Percentiles rank a stretch among this genome's conserved stretches.
Conservation (phyloP, 2,113 vertebrate species). For the Rhagologus leucostigma region DNA sequence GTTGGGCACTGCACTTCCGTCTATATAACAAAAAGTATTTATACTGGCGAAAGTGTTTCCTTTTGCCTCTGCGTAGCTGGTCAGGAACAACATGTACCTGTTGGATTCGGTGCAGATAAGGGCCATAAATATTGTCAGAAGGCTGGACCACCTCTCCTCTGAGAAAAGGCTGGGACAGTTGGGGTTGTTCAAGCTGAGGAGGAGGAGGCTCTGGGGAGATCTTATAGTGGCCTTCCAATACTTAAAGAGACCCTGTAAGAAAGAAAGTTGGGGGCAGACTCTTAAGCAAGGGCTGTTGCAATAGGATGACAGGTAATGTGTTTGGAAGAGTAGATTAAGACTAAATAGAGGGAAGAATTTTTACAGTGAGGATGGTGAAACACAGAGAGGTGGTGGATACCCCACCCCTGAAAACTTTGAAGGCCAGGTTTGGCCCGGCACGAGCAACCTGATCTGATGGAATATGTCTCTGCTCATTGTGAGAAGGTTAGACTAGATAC, state of each 20-base stretch:
- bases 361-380: background rate
- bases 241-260: background rate
- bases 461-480: background rate
- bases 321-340: background rate
- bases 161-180: background rate
- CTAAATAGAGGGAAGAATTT: background rate
- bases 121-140: background rate
- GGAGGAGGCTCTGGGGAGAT: background rate
- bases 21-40: background rate
- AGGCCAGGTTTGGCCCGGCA: background rate
- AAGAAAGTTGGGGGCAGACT: background rate
- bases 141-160: rapidly evolving
- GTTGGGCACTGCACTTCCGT: background rate
- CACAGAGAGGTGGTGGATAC: too few relatives aligned
- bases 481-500: background rate
- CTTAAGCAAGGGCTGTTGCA: background rate
- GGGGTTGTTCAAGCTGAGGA: background rate
- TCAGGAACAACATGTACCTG: background rate
- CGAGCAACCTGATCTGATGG: background rate
- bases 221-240: background rate
- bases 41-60: background rate
- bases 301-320: background rate
- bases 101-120: rapidly evolving
- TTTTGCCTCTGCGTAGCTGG: background rate
- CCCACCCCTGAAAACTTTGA: background rate